Evolutionary conservation across 2,888 invertebrate species (phyloP), one percentile per base, ranked within the genome.

Genomic region (Caenorhabditis becei): DNA sequence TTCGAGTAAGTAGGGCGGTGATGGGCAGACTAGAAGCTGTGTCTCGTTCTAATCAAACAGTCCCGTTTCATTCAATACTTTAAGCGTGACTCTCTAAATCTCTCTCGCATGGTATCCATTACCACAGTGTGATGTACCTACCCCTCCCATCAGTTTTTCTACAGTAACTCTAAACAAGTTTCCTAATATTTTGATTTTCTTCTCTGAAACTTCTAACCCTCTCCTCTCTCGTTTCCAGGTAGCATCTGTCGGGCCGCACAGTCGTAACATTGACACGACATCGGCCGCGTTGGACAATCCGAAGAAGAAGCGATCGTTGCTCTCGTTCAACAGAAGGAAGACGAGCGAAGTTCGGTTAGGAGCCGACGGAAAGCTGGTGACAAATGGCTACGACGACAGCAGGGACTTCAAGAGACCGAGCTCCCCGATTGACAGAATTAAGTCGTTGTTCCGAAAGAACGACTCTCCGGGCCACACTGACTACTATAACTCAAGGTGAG

Each of bases 371-470:
- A 88, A 87, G 28, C 61, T 87, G 63, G 69, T 83, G 28, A 89
- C 87, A 11, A 88, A 88, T 59, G 86, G 79, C 32, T 81, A 81
- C 62, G 81, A 81, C 26, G 77, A 77, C 35, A 74, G 74, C 53
- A 74, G 74, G 54, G 71, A 81, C 62, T 89, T 83, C 77, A 89
- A 90, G 67, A 83, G 90, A 20, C 88, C 90, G 14, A 82, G 85
- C 20, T 89, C 90, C 1, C 91, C 91, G 16, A 88, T 91, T 70
- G 91, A 91, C 58, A 86, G 89, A 47, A 88, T 91, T 71, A 91
- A 91, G 80, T 87, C 86, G 20, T 67, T 90, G 44, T 90, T 90
- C 81, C 62, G 89, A 24, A 83, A 82, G 66, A 69, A 61, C 47
- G 82, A 83, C 18, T 32, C 75, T n/a, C 26, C 80, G 41, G 65